Percentiles rank a stretch among this genome's conserved stretches.
Evolutionary conservation across 2,113 vertebrate species (phyloP).

Genomic region (Cyphomyrus discorhynchus): DNA sequence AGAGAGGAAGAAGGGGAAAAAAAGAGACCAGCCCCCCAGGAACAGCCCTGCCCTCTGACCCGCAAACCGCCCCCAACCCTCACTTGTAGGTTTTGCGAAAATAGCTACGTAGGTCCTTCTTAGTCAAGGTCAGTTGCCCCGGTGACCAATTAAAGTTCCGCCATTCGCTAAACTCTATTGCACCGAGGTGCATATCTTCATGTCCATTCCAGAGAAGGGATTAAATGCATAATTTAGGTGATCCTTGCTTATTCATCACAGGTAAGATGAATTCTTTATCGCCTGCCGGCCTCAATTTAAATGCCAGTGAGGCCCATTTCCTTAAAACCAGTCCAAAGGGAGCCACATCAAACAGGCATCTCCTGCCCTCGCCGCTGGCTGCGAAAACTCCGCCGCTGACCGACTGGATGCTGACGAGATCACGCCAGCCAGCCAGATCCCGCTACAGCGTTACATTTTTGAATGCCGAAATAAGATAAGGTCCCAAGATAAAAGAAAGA

Average conservation of each 20-base stretch:
- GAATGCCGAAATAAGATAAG: neutral
- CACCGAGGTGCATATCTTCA: neutral
- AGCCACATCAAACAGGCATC: neutral
- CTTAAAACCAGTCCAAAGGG: neutral
- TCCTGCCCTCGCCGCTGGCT: neutral
- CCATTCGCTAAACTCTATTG: neutral
- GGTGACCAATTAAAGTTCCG: neutral
- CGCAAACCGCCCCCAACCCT: neutral
- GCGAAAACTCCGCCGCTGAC: neutral
- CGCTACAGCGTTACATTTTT: neutral
- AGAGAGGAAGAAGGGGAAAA: neutral
- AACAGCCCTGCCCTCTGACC: neutral
- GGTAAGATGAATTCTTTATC: slow-evolving; percentile 19
- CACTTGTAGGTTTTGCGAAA: neutral
- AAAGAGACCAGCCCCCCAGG: neutral
- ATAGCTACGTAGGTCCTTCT: neutral
- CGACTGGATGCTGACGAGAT: neutral
- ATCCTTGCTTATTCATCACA: slow-evolving; percentile 10
- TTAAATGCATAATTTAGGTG: slow-evolving; percentile 17
- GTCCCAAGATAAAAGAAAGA: neutral
- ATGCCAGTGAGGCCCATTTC: neutral
- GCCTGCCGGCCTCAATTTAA: neutral
- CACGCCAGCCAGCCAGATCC: neutral
- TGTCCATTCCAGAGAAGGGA: neutral
- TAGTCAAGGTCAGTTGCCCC: neutral